Conservation (phyloP, 2,113 vertebrate genomes). For the Asarcornis scutulata region DNA sequence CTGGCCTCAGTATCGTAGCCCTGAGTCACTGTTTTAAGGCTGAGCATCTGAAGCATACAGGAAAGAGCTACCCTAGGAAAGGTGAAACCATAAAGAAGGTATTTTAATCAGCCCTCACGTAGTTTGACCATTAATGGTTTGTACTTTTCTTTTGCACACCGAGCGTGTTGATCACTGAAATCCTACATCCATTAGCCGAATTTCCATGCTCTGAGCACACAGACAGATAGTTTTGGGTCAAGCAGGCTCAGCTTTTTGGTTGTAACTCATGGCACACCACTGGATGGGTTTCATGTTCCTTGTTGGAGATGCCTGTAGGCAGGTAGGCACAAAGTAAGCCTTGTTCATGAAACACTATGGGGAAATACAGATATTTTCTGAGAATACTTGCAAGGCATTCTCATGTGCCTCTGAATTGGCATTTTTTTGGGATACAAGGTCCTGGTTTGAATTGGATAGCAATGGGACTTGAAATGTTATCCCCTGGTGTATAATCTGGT, state of each 20-base stretch:
- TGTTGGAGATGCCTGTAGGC: not conserved
- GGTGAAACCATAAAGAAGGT: not conserved
- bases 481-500: not conserved
- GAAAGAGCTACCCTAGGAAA: not conserved
- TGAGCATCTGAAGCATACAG: not conserved
- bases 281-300: not conserved
- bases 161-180: not conserved
- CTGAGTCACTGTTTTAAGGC: not conserved
- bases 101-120: not conserved
- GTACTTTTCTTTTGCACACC: not conserved
- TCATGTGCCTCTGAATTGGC: accelerated
- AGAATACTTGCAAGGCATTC: not conserved
- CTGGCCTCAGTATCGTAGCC: not conserved
- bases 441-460: not conserved
- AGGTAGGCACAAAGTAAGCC: not conserved
- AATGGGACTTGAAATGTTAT: not conserved
- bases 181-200: not conserved
- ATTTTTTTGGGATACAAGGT: not conserved
- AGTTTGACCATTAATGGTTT: not conserved
- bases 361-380: not conserved
- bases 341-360: not conserved
- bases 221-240: not conserved
- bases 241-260: not conserved
- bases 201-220: not conserved
- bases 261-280: accelerated